Conservation (phyloP, 2,888 invertebrate species). For the Chrysomela aeneicollis region DNA sequence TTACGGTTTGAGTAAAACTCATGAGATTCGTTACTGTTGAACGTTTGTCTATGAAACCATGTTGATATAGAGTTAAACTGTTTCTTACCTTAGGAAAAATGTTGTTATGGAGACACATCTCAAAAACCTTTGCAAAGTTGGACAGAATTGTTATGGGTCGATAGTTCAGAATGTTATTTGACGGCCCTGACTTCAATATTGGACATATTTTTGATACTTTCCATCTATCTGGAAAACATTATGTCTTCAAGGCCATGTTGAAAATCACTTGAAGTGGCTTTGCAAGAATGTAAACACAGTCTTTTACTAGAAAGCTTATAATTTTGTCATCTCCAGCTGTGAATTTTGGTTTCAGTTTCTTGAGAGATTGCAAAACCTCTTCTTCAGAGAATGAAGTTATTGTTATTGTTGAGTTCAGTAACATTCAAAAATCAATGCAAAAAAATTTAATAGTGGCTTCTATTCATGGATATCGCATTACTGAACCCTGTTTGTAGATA, state of each 20-base stretch:
- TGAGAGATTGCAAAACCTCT: no score
- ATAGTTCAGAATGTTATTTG: conserved; percentile 12
- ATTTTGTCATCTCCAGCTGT: conserved; percentile 12
- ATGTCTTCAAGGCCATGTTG: not conserved
- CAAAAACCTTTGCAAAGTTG: conserved; percentile 18
- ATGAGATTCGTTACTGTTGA: conserved; percentile 9
- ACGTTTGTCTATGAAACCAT: no score
- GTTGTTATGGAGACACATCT: conserved; percentile 2
- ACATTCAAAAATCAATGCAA: no score
- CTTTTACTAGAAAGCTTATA: not conserved
- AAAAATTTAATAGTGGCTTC: no score
- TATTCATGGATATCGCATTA: no score
- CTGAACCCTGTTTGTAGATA: no score
- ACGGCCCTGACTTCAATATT: conserved; percentile 8
- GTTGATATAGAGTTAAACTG: not conserved
- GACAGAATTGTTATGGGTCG: conserved; percentile 12
- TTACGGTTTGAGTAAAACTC: conserved; percentile 2
- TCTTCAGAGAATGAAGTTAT: no score
- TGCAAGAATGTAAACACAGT: not conserved
- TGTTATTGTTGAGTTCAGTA: no score
- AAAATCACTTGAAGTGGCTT: conserved; percentile 11
- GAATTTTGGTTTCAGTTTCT: not conserved
- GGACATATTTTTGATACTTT: conserved; percentile 8
- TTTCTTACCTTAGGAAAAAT: conserved; percentile 7
- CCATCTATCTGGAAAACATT: conserved; percentile 12